These are phyloP conservation scores for Cyprinus carpio DNA, from an alignment of 2,113 vertebrate genomes.

Conservation along the genomic window DNA sequence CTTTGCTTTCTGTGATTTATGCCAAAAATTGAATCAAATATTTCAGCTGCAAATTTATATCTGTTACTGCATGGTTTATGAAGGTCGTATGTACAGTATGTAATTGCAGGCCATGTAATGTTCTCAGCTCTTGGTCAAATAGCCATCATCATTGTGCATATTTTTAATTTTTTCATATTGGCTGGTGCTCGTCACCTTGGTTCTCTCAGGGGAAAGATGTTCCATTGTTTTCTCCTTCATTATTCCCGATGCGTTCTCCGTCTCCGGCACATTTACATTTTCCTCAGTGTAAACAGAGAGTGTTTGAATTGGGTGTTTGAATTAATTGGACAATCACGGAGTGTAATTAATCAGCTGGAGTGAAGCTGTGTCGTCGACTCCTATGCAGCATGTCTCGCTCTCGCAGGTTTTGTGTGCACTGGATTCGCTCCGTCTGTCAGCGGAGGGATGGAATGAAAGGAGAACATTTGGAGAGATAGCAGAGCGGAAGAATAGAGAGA, in stretches of 20 bases:
- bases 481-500: slow-evolving; percentile 45
- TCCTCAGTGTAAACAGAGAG: slow-evolving; percentile 30
- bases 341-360: slow-evolving; percentile 54
- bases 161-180: neutral
- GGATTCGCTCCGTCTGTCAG: slow-evolving; percentile 30
- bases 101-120: neutral
- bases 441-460: slow-evolving; percentile 11
- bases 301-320: slow-evolving; percentile 40
- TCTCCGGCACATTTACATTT: slow-evolving; percentile 31
- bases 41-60: neutral
- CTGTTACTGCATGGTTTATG: neutral
- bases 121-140: neutral
- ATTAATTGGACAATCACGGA: slow-evolving; percentile 43
- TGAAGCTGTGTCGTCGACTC: slow-evolving; percentile 1
- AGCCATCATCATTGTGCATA: neutral
- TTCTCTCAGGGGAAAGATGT: slow-evolving; percentile 18
- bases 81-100: neutral
- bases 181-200: neutral
- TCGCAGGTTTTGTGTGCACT: neutral
- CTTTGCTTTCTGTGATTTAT: too few relatives aligned
- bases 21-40: neutral
- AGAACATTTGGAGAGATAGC: slow-evolving; percentile 37
- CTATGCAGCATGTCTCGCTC: slow-evolving; percentile 5
- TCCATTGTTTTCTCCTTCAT: slow-evolving; percentile 44
- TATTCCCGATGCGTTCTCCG: neutral